A percentile compares a stretch with the other conserved stretches of the same genome.
These are phyloP conservation scores for Nesogale talazaci DNA, from an alignment of 2,113 vertebrate genomes.

Conservation along the genomic window DNA sequence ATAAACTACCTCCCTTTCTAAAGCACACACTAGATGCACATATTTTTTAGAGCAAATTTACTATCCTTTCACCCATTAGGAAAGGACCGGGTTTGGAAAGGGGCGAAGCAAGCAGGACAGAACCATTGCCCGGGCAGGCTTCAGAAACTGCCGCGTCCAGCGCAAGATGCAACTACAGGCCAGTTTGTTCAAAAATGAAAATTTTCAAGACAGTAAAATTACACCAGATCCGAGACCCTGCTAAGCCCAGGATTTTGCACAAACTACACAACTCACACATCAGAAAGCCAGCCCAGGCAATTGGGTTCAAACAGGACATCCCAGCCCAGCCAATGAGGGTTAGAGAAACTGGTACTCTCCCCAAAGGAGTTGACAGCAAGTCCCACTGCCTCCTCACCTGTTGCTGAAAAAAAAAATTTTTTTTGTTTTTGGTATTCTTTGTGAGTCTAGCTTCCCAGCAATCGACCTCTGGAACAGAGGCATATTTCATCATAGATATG, in stretches of 20 bases:
- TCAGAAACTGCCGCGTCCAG: too few species aligned
- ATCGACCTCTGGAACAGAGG: conserved; percentile 13
- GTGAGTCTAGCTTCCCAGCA: conserved; percentile 10
- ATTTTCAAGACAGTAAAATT: background rate
- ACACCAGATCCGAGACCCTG: background rate
- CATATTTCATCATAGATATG: conserved; percentile 41
- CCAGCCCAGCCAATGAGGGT: background rate
- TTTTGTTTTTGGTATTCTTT: too few species aligned
- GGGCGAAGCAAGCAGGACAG: background rate
- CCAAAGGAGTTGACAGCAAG: background rate
- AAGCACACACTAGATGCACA: background rate
- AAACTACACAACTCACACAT: background rate
- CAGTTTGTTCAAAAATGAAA: background rate
- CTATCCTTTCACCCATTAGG: background rate
- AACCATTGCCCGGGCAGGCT: background rate
- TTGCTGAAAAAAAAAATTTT: background rate
- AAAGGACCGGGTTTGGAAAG: background rate
- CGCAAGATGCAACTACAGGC: background rate
- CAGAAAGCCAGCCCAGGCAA: background rate
- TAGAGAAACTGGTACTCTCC: fast-evolving
- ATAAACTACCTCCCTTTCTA: background rate
- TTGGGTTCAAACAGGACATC: background rate
- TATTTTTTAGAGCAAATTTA: background rate
- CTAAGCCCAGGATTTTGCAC: background rate
- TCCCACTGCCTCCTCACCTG: background rate